Conservation (phyloP, 2,888 invertebrate species). For the Punctoribates punctum region DNA sequence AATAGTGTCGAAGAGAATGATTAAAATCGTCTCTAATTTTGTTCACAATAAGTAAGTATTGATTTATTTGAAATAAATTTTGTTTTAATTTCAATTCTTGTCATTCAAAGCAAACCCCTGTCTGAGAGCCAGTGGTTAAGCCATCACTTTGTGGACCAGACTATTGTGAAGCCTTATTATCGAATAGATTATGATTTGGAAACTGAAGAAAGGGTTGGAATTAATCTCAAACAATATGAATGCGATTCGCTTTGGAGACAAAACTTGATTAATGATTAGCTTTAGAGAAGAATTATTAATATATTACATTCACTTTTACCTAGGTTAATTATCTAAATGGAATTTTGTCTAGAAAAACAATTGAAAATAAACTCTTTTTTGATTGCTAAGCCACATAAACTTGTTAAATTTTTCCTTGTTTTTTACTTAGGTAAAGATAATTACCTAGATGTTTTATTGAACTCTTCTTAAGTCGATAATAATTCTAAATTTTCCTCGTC, state of each 20-base stretch:
- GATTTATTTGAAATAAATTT: neutral
- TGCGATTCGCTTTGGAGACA: conserved; percentile 33
- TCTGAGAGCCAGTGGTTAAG: neutral
- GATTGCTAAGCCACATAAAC: no score
- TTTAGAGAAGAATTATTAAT: no score
- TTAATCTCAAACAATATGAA: conserved; percentile 31
- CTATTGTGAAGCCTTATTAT: neutral
- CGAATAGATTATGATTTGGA: neutral
- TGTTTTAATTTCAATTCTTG: neutral
- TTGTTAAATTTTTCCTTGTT: no score
- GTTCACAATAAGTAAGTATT: conserved; percentile 34
- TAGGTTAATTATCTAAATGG: no score
- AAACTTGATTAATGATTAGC: neutral
- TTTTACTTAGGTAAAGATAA: no score
- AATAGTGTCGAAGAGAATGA: conserved; percentile 31
- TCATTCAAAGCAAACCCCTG: neutral
- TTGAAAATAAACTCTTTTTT: no score
- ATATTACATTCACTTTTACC: no score
- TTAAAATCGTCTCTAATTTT: conserved; percentile 39
- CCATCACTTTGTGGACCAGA: neutral
- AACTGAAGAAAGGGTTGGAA: neutral
- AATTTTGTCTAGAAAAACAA: no score
- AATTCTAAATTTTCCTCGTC: no score
- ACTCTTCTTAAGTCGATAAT: no score
- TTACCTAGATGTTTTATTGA: no score